Base-by-base conservation (phyloP, 1,140 invertebrate genomes). In the Drosophila littoralis region DNA sequence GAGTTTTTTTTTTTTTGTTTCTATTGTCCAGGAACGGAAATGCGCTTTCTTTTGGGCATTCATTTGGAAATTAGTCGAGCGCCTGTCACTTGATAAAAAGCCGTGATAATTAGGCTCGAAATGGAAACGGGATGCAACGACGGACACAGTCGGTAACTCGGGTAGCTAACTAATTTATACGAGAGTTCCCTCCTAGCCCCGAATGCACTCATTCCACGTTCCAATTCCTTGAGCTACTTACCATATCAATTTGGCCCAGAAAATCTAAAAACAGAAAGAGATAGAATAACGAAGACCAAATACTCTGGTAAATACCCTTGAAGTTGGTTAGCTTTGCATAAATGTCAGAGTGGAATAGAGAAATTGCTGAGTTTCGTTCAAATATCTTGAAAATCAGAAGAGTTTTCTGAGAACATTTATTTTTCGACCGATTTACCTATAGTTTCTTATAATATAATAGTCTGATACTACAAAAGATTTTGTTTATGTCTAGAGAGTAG, bases 101-200 rank as follows among this genome's bases (percentile, higher is more conserved):
- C 84, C 75, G 81, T 84, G 84, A 89, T 84, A 89, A 84, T 84
- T 90, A 65, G 71, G 48, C 55, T 48, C 46, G 64, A 54, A 68
- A 85, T 77, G 65, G 64, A 74, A 76, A 52, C 64, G 58, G 43
- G 67, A 61, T 33, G 59, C 50, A 52, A 48, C 45, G 22, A 36
- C 59, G 15, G 35, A 40, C 15, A n/a, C 7, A 17, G 50, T 15
- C 28, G 15, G 69, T 52, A 86, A 88, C 48, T 67, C 82, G 67
- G 83, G 58, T 69, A 84, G 85, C 84, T 83, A 80, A 88, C 84
- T 83, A 80, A 88, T 86, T 81, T 79, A 72, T 71, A 61, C 58
- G 61, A 58, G 43, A 32, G 42, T 43, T 22, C 6, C 28, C 46
- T 36, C n/a, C 5, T 7, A n/a, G n/a, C 12, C 48, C 17, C 13